These are phyloP conservation scores for Nudaria mundana DNA, from an alignment of 2,888 invertebrate genomes.

Conservation along the genomic window DNA sequence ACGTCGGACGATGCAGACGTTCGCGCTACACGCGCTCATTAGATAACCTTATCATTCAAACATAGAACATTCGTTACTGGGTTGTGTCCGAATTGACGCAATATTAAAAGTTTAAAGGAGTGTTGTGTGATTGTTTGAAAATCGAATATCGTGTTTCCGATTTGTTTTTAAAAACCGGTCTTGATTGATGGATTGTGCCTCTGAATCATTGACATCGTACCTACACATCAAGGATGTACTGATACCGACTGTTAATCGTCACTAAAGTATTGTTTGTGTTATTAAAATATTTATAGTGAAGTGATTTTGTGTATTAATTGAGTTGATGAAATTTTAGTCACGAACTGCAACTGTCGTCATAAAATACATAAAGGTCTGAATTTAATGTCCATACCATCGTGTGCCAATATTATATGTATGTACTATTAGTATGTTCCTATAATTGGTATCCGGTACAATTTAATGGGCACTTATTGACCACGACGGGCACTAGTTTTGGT, in stretches of 20 bases:
- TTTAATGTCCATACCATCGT: slow-evolving; percentile 13
- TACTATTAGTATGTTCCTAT: slow-evolving; percentile 10
- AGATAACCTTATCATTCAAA: slow-evolving; percentile 33
- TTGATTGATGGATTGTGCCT: slow-evolving; percentile 44
- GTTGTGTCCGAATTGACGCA: slow-evolving; percentile 9
- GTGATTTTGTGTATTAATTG: slow-evolving; percentile 5
- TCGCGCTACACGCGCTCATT: slow-evolving; percentile 28
- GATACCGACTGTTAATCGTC: slow-evolving; percentile 44
- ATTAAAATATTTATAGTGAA: slow-evolving; percentile 12
- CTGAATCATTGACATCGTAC: slow-evolving; percentile 55
- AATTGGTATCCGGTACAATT: slow-evolving; percentile 19
- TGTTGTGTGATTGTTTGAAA: slow-evolving; percentile 36
- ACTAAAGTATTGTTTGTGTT: slow-evolving; percentile 26
- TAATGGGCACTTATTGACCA: slow-evolving; percentile 25
- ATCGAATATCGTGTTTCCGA: slow-evolving; percentile 35
- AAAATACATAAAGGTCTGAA: slow-evolving; percentile 28
- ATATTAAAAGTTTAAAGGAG: slow-evolving; percentile 18
- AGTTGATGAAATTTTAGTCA: slow-evolving; percentile 9
- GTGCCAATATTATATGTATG: slow-evolving; percentile 7
- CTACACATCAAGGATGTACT: slow-evolving; percentile 53
- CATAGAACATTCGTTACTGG: slow-evolving; percentile 7
- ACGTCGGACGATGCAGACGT: slow-evolving; percentile 50
- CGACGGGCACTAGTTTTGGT: slow-evolving; percentile 17
- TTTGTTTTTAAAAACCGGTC: slow-evolving; percentile 45
- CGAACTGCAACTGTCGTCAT: slow-evolving; percentile 15